These are phyloP conservation scores for Helarctos malayanus DNA, from an alignment of 2,797 vertebrate genomes.

Conservation along the genomic window DNA sequence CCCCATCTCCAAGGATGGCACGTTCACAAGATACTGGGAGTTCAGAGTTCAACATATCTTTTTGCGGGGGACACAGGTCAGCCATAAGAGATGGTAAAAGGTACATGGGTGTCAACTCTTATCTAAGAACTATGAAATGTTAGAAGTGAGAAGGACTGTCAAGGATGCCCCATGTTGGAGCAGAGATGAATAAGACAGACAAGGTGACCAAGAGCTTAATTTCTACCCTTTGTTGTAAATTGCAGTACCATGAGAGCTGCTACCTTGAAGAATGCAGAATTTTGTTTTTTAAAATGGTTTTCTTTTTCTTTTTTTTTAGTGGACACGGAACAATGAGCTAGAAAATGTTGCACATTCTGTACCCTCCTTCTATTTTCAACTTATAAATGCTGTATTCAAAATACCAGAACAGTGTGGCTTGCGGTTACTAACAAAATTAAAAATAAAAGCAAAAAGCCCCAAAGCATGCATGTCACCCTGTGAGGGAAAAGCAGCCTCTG, in stretches of 20 bases:
- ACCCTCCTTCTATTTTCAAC: slow-evolving; percentile 79
- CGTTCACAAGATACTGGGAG: not conserved
- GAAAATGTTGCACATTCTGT: slow-evolving; percentile 83
- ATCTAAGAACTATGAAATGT: not conserved
- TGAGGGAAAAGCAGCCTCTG: slow-evolving; percentile 13
- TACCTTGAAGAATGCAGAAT: slow-evolving; percentile 47
- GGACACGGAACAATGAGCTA: slow-evolving; percentile 54
- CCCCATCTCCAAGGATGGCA: not conserved
- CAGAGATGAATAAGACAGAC: not conserved
- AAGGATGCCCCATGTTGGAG: too few species aligned
- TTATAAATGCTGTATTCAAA: slow-evolving; percentile 75
- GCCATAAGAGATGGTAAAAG: not conserved
- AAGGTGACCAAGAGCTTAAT: not conserved
- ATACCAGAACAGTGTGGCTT: slow-evolving; percentile 71
- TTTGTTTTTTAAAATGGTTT: slow-evolving; percentile 66
- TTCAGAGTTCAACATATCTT: not conserved
- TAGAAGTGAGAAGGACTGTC: not conserved
- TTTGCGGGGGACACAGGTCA: not conserved
- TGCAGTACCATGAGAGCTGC: not conserved
- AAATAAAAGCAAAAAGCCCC: slow-evolving; percentile 70
- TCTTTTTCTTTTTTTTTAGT: slow-evolving; percentile 41
- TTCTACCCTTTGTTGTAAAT: not conserved
- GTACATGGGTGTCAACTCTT: fast-evolving
- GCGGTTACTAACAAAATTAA: slow-evolving; percentile 79
- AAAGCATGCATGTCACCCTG: slow-evolving; percentile 73